Conservation (phyloP, 2,113 vertebrate genomes). For the Oryzias curvinotus region DNA sequence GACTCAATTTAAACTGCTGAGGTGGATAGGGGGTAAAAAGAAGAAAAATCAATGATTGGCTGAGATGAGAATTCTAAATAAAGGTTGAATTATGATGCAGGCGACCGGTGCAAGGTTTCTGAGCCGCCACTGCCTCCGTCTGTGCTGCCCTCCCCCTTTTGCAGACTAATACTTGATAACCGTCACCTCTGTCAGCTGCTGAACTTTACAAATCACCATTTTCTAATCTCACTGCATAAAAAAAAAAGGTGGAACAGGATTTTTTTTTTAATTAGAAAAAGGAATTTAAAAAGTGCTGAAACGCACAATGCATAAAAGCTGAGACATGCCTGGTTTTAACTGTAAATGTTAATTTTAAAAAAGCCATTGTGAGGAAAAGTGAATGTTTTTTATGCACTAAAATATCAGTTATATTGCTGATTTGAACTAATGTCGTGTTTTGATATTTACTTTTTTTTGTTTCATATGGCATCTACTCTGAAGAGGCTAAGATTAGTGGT, state of each 20-base stretch:
- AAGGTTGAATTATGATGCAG: conserved; percentile 60
- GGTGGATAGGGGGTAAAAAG: conserved; percentile 20
- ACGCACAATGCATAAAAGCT: too few species aligned
- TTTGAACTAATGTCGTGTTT: too few species aligned
- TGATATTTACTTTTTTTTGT: not conserved
- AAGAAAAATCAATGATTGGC: conserved; percentile 52
- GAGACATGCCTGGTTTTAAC: too few species aligned
- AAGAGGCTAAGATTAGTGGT: conserved; percentile 45
- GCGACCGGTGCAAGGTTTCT: conserved; percentile 34
- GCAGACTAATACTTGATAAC: conserved; percentile 40
- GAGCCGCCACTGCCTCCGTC: conserved; percentile 15
- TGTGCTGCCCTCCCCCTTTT: conserved; percentile 12
- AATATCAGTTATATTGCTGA: too few species aligned
- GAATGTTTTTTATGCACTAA: too few species aligned
- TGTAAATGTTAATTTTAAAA: too few species aligned
- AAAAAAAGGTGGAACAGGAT: too few species aligned
- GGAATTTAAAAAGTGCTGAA: too few species aligned
- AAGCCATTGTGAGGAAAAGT: too few species aligned
- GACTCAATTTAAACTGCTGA: conserved; percentile 52
- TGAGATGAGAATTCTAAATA: conserved; percentile 65
- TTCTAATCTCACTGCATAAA: too few species aligned
- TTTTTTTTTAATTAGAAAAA: too few species aligned
- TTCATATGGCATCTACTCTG: conserved; percentile 40
- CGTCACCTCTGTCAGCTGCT: conserved; percentile 48
- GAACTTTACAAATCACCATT: conserved; percentile 42